phyloP scores from a whole-genome alignment of 2,113 vertebrate species.

The Puntigrus tetrazona region DNA sequence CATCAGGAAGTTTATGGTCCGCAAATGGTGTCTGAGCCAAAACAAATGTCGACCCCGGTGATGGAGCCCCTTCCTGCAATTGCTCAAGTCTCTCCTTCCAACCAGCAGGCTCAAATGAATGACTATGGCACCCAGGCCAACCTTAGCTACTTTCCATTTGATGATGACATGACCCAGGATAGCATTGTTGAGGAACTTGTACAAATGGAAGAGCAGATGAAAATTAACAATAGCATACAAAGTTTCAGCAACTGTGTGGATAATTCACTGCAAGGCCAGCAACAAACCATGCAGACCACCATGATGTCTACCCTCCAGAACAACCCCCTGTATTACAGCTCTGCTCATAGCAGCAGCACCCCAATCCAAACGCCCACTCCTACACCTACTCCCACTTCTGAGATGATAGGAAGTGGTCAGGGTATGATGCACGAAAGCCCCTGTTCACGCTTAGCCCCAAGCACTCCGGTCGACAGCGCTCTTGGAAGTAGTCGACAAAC shows the following conservation, averaged over 20 bases:
- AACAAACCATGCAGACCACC: constrained; percentile 71
- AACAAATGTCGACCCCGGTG: constrained; percentile 68
- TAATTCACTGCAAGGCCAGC: constrained; percentile 78
- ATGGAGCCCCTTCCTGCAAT: constrained; percentile 69
- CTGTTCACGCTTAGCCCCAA: constrained; percentile 84
- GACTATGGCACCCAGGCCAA: constrained; percentile 80
- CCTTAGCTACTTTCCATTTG: constrained; percentile 89
- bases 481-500: constrained; percentile 93
- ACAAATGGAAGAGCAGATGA: constrained; percentile 99
- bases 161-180: constrained; percentile 97
- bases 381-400: constrained; percentile 86
- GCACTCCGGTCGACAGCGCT: constrained; percentile 91
- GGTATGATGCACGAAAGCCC: constrained; percentile 89
- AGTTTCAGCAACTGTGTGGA: constrained; percentile 78
- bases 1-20: constrained; percentile 71
- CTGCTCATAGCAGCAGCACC: constrained; percentile 82
- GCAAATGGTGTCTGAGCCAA: constrained; percentile 79
- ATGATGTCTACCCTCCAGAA: constrained; percentile 76
- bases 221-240: constrained; percentile 83
- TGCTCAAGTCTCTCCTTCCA: constrained; percentile 75
- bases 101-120: constrained; percentile 79
- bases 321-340: constrained; percentile 81
- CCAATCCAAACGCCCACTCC: constrained; percentile 86
- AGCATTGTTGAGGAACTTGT: constrained; percentile 99
- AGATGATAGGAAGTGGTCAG: constrained; percentile 85